Percentiles rank a stretch among this genome's conserved stretches.
Conservation (phyloP, 2,888 invertebrate species). For the Pherbina coryleti region DNA sequence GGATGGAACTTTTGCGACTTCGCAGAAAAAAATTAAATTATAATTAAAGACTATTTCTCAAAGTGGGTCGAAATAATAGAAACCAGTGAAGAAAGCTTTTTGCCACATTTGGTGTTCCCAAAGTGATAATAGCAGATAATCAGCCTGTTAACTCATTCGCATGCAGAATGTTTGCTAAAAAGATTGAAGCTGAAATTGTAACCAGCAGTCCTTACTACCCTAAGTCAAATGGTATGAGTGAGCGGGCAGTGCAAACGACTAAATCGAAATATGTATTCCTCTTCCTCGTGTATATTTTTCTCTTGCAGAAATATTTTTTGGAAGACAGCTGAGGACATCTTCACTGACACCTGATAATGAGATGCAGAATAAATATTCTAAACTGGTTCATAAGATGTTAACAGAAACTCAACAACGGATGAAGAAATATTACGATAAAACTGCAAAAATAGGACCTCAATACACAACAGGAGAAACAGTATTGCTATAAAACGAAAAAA, state of each 20-base stretch:
- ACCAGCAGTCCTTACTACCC: constrained; percentile 17
- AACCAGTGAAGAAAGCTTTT: neutral
- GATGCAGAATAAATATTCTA: neutral
- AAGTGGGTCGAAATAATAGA: neutral
- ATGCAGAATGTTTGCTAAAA: neutral
- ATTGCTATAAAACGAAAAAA: neutral
- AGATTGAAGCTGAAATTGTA: neutral
- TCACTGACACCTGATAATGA: neutral
- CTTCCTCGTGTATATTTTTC: neutral
- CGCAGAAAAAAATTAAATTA: neutral
- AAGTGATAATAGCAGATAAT: neutral
- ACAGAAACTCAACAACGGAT: neutral
- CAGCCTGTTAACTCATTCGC: neutral
- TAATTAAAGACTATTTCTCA: neutral
- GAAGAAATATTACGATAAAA: neutral
- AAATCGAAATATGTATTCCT: neutral
- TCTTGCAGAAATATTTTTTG: neutral
- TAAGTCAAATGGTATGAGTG: constrained; percentile 11
- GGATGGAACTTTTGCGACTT: neutral
- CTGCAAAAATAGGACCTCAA: neutral
- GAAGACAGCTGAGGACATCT: neutral
- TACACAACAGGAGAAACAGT: neutral
- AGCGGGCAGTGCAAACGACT: neutral
- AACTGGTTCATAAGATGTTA: neutral
- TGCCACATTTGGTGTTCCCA: constrained; percentile 1